Percentiles rank a stretch among this genome's conserved stretches.
phyloP scores from a whole-genome alignment of 2,797 vertebrate species.

The Simalia tracyae region DNA sequence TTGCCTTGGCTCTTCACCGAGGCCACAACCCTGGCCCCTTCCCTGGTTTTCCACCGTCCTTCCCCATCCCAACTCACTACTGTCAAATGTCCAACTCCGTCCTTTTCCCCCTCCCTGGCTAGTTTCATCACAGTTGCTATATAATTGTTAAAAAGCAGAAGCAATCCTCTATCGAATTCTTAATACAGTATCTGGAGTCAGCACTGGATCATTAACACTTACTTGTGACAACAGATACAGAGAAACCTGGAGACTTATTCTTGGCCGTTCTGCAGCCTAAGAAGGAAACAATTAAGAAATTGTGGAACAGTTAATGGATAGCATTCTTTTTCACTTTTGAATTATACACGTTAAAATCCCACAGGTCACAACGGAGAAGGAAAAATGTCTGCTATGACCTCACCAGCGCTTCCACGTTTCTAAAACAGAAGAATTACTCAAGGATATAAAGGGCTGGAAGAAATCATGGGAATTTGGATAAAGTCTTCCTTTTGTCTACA shows the following conservation, averaged over 20 bases:
- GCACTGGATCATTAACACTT: conserved; percentile 53
- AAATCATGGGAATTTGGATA: not conserved
- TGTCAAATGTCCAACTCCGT: not conserved
- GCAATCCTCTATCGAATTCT: not conserved
- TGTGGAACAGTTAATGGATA: not conserved
- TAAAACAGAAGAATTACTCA: not conserved
- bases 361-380: not conserved
- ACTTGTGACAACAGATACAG: conserved; percentile 98
- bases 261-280: conserved; percentile 87
- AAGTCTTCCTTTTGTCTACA: not conserved
- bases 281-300: conserved; percentile 35
- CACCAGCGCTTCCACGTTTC: not conserved
- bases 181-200: not conserved
- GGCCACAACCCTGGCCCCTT: too few species aligned
- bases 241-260: conserved; percentile 93
- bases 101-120: fast-evolving
- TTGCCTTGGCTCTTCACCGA: not conserved
- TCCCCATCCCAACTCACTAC: too few species aligned
- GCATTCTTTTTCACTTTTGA: not conserved
- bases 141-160: not conserved
- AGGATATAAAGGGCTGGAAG: not conserved
- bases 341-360: not conserved
- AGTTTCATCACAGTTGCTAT: not conserved
- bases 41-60: not conserved
- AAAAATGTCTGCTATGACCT: not conserved